phyloP scores from a whole-genome alignment of 2,797 vertebrate genomes.

The Smutsia gigantea region DNA sequence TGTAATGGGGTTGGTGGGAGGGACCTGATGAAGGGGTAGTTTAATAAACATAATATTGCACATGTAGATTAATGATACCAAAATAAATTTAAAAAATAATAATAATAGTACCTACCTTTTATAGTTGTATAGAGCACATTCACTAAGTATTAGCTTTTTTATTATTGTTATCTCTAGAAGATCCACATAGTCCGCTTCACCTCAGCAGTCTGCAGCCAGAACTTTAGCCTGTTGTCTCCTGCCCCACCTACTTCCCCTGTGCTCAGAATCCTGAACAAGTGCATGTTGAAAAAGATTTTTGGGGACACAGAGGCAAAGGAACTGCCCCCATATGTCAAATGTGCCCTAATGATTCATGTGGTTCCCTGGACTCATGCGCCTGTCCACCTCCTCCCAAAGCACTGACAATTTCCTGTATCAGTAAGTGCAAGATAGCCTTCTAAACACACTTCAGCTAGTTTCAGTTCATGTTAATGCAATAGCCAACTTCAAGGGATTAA shows the following conservation, averaged over 20 bases:
- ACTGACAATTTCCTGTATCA: background rate
- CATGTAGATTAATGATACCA: no score
- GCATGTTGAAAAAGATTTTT: conserved; percentile 3
- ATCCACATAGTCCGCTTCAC: background rate
- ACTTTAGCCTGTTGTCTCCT: background rate
- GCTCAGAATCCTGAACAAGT: conserved; percentile 5
- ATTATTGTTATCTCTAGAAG: conserved; percentile 8
- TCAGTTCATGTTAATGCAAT: background rate
- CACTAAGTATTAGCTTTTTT: background rate
- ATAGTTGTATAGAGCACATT: background rate
- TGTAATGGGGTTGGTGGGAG: no score
- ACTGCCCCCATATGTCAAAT: background rate
- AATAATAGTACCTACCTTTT: background rate
- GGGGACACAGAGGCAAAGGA: background rate
- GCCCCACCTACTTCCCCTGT: background rate
- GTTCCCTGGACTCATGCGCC: conserved; percentile 1
- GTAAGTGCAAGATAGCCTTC: background rate
- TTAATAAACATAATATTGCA: no score
- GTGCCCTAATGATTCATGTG: background rate
- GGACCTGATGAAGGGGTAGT: no score
- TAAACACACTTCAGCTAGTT: background rate
- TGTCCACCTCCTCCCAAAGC: conserved; percentile 4
- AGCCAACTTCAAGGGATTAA: background rate
- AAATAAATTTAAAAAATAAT: no score
- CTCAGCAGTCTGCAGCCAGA: background rate